phyloP scores from a whole-genome alignment of 1,140 invertebrate genomes.

The Apis dorsata region DNA sequence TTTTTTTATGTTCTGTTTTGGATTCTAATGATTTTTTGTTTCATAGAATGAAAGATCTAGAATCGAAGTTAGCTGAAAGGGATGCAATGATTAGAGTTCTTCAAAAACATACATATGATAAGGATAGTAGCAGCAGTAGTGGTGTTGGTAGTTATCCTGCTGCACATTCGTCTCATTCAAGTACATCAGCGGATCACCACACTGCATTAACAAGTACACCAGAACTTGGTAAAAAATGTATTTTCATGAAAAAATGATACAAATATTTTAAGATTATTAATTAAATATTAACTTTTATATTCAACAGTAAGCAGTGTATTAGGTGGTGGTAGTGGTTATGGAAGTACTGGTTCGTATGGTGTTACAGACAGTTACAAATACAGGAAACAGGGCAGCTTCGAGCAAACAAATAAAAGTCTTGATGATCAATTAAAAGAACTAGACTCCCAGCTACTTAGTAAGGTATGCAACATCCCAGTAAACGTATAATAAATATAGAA shows the following conservation, averaged over 20 bases:
- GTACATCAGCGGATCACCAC: constrained; percentile 77
- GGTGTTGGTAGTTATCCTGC: constrained; percentile 78
- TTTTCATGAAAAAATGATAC: too few relatives aligned
- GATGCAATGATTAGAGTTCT: constrained; percentile 95
- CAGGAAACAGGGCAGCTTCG: constrained; percentile 84
- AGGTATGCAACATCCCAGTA: constrained; percentile 81
- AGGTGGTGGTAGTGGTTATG: constrained; percentile 81
- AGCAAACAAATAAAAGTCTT: constrained; percentile 87
- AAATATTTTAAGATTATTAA: constrained; percentile 11
- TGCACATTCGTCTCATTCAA: constrained; percentile 78
- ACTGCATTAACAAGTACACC: constrained; percentile 75
- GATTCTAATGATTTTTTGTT: constrained; percentile 29
- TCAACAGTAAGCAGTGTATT: constrained; percentile 81
- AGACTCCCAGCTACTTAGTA: constrained; percentile 86
- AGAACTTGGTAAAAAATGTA: constrained; percentile 73
- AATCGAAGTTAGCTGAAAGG: constrained; percentile 92
- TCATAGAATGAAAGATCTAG: constrained; percentile 90
- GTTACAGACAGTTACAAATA: constrained; percentile 82
- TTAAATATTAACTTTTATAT: not conserved
- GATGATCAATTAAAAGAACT: constrained; percentile 91
- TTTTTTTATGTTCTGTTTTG: too few relatives aligned
- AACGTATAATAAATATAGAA: constrained; percentile 34
- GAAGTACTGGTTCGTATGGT: constrained; percentile 82
- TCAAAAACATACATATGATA: constrained; percentile 89
- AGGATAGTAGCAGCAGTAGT: constrained; percentile 81